phyloP scores from a whole-genome alignment of 2,797 vertebrate species.

The Rhinatrema bivittatum region DNA sequence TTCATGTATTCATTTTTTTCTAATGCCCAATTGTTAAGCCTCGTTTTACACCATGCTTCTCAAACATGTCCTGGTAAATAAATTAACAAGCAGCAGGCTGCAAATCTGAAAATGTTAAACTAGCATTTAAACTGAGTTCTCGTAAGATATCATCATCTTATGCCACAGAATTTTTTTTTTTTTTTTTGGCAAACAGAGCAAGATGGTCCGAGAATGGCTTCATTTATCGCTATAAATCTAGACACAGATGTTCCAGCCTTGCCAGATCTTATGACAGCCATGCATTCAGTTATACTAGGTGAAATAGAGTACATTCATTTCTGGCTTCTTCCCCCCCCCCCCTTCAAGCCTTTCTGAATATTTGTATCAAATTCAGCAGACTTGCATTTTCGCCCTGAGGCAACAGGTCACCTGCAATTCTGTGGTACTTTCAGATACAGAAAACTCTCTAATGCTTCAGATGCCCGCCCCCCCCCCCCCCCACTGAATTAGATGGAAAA shows the following conservation, averaged over 20 bases:
- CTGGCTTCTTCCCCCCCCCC: constrained; percentile 22
- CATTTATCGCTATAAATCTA: not conserved
- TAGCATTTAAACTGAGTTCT: too few species aligned
- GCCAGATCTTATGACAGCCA: constrained; percentile 2
- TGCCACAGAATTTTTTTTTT: too few species aligned
- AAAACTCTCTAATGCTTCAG: constrained; percentile 16
- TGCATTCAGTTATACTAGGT: not conserved
- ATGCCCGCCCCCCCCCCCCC: constrained; percentile 5
- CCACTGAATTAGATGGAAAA: constrained; percentile 13
- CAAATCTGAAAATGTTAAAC: too few species aligned
- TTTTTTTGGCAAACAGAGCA: too few species aligned
- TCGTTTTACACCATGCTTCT: too few species aligned
- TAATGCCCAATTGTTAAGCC: too few species aligned
- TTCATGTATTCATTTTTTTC: too few species aligned
- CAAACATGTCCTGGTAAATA: too few species aligned
- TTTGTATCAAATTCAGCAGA: constrained; percentile 34
- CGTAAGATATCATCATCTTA: too few species aligned
- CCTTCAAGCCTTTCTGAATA: constrained; percentile 14
- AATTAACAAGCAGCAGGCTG: too few species aligned
- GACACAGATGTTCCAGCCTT: not conserved
- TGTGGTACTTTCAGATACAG: constrained; percentile 14
- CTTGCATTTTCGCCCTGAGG: constrained; percentile 29
- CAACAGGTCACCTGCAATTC: constrained; percentile 4
- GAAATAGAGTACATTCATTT: constrained; percentile 5
- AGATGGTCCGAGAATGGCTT: not conserved